A percentile compares a stretch with the other conserved stretches of the same genome.
phyloP scores from a whole-genome alignment of 2,113 vertebrate species.

The Ptilorrhoa leucosticta region DNA sequence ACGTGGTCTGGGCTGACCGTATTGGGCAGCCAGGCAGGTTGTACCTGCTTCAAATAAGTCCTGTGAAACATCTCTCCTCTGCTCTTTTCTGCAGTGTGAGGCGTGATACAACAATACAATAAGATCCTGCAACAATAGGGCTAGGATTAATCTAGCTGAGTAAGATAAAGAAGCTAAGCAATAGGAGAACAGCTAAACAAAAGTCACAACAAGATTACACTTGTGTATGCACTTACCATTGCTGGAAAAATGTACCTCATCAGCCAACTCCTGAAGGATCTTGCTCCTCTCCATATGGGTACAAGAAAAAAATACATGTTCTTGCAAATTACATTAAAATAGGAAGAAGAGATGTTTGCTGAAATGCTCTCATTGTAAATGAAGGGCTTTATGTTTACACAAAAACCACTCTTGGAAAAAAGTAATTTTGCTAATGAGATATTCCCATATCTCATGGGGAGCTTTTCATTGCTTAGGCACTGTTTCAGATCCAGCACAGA shows the following conservation, averaged over 20 bases:
- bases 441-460: constrained; percentile 27
- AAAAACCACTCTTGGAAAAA: constrained; percentile 50
- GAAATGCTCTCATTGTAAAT: constrained; percentile 17
- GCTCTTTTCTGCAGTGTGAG: neutral
- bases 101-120: neutral
- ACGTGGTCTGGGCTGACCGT: fast-evolving
- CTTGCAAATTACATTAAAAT: constrained; percentile 13
- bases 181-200: neutral
- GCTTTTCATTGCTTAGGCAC: constrained; percentile 25
- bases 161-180: neutral
- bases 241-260: neutral
- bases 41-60: neutral
- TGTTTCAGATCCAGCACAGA: constrained; percentile 24
- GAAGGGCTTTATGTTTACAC: constrained; percentile 50
- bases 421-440: constrained; percentile 61
- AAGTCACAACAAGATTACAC: neutral
- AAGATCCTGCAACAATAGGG: neutral
- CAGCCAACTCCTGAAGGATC: neutral
- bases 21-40: neutral
- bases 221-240: neutral
- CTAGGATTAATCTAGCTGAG: neutral
- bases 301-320: neutral
- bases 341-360: neutral
- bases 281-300: neutral
- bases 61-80: neutral